Base-by-base conservation (phyloP, 2,888 invertebrate genomes). In the Bugulina stolonifera region DNA sequence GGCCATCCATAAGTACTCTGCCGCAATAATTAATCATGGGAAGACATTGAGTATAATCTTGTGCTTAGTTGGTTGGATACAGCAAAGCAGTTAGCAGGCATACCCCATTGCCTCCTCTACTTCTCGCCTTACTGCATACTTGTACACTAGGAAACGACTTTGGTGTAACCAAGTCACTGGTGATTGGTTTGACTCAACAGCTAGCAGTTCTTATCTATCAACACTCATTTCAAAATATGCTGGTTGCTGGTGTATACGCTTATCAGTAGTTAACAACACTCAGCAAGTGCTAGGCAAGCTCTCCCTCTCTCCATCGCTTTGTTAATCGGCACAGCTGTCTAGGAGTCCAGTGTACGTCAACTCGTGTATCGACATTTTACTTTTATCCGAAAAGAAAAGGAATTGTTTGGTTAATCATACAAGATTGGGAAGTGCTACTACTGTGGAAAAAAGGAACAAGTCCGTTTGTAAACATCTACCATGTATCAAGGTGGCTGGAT, bases 401-500 rank as follows among this genome's bases (percentile, higher is more conserved):
- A n/a, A n/a, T n/a, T n/a, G n/a, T n/a, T n/a, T n/a, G n/a, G n/a
- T n/a, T n/a, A n/a, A n/a, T n/a, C n/a, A n/a, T n/a, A n/a, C n/a
- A n/a, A n/a, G n/a, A n/a, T n/a, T n/a, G n/a, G n/a, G n/a, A n/a
- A n/a, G n/a, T n/a, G n/a, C n/a, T n/a, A n/a, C n/a, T n/a, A n/a
- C n/a, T n/a, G n/a, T n/a, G n/a, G n/a, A n/a, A n/a, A n/a, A n/a
- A n/a, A n/a, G n/a, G n/a, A n/a, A n/a, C n/a, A n/a, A n/a, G n/a
- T n/a, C n/a, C n/a, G n/a, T n/a, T n/a, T n/a, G n/a, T n/a, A n/a
- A 10, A 18, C 43, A 10, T 43, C 14, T 64, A 64, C 10, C 32
- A 64, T 64, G 64, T 64, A 64, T 32, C 64, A 64, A 34, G 32
- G 32, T 64, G 27, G 27, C 64, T 64, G 64, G 64, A 64, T 64